Base-by-base conservation (phyloP, 2,888 invertebrate genomes). In the Polydrusus cervinus region DNA sequence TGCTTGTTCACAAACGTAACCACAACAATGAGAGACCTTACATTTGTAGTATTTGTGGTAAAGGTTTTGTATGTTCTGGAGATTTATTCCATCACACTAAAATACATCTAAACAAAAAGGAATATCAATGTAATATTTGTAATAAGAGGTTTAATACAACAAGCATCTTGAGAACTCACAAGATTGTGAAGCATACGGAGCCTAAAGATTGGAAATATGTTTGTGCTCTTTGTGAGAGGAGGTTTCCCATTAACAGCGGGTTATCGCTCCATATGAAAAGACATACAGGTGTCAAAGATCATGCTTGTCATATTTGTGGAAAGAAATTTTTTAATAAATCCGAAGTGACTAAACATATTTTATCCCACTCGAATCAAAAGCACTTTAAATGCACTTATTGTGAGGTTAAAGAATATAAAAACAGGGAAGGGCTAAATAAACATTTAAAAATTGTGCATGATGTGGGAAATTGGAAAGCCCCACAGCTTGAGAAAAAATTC, bases 301-400 rank as follows among this genome's bases (percentile, higher is more conserved):
- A 80, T 62, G 66, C 79, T 9, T 84, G 84, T 65, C 80, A 82
- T 40, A 78, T 83, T 18, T 84, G 84, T 55, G 79, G 79, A 0
- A 90, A 90, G 80, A 86, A 87, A 34, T 84, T 83, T 67, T 82
- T 80, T 38, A 82, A 81, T 40, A 83, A 82, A 57, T 80, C 80
- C 8, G 83, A 82, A 71, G 77, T 84, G 34, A 78, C 79, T 9
- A 81, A 82, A 61, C 82, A 82, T 71, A 74, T 83, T 14, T 78
- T 80, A 34, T 80, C 80, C 20, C 83, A 83, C 65, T 81, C 82
- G 3, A 80, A 80, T 53, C 82, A 83, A 47, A 77, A 81, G 25
- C 75, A 78, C 6, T 82, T 80, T 30, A 80, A 81, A 60, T 83
- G 83, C 74, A 71, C 75, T 11, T 38, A 81, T 13, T 83, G 83